Evolutionary conservation across 37 sponge, comb jelly and placozoan genomes (phyloP).

Genomic region (Spongilla lacustris): DNA sequence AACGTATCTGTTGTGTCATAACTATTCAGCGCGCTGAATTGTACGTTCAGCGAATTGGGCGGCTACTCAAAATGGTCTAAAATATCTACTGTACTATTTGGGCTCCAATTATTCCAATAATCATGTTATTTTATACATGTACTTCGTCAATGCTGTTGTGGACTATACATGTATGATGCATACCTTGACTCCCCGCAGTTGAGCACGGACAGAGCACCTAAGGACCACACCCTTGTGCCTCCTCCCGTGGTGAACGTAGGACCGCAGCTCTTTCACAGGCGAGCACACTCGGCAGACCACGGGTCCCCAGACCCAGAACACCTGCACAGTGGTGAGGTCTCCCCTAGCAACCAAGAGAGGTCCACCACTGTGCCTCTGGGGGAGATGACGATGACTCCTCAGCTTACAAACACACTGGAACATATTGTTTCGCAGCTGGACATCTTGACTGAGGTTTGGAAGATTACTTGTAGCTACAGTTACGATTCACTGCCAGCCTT

Average conservation of each 20-base stretch:
- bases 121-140: too few relatives aligned
- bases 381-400: conserved; percentile 83
- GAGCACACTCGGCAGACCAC: background rate
- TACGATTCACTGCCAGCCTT: too few relatives aligned
- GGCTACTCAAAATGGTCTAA: too few relatives aligned
- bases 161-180: too few relatives aligned
- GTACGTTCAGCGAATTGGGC: too few relatives aligned
- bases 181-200: too few relatives aligned
- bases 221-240: conserved; percentile 25
- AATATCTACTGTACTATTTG: too few relatives aligned
- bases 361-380: conserved; percentile 71
- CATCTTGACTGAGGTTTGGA: conserved; percentile 88
- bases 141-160: too few relatives aligned
- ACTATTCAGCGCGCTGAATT: too few relatives aligned
- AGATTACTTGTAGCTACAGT: too few relatives aligned
- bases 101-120: too few relatives aligned
- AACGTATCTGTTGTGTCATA: too few relatives aligned
- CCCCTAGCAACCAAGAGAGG: background rate
- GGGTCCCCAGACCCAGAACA: background rate
- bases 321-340: background rate
- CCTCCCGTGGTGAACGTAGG: conserved; percentile 78
- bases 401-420: conserved; percentile 86
- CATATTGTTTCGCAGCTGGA: conserved; percentile 96
- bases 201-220: conserved; percentile 6
- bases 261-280: conserved; percentile 70